phyloP scores from a whole-genome alignment of 1,140 invertebrate genomes.

The Anastatus disparis region DNA sequence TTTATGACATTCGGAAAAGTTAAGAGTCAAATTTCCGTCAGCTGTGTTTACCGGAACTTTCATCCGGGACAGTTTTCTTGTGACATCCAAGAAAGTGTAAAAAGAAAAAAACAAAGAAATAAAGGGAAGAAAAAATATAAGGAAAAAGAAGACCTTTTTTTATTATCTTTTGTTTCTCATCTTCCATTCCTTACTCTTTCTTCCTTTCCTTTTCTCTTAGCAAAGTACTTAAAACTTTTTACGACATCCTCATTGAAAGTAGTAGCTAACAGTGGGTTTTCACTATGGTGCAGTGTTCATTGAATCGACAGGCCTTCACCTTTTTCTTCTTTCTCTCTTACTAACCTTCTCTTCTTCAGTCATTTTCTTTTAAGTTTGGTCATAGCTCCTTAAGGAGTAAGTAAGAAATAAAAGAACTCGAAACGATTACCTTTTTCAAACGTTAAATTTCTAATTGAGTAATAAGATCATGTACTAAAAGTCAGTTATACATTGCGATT shows the following conservation, averaged over 20 bases:
- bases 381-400: conserved; percentile 7
- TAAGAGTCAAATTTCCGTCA: conserved; percentile 34
- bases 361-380: conserved; percentile 3
- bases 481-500: too few species aligned
- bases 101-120: conserved; percentile 11
- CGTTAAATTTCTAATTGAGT: conserved; percentile 36
- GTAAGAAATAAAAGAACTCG: conserved; percentile 31
- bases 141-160: conserved; percentile 6
- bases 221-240: conserved; percentile 56
- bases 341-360: not conserved
- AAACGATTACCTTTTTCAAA: conserved; percentile 24
- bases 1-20: conserved; percentile 24
- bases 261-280: conserved; percentile 44
- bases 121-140: too few species aligned
- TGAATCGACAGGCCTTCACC: conserved; percentile 46
- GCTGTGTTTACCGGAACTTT: conserved; percentile 31
- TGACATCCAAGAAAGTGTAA: too few species aligned
- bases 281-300: conserved; percentile 45
- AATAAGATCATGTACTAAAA: conserved; percentile 3
- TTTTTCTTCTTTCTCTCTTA: conserved; percentile 9
- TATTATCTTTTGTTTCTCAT: conserved; percentile 26
- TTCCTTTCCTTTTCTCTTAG: conserved; percentile 40
- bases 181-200: conserved; percentile 35
- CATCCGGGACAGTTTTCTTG: conserved; percentile 19
- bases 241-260: conserved; percentile 54